Base-by-base conservation (phyloP, 1,140 invertebrate species). In the Diabrotica virgifera region DNA sequence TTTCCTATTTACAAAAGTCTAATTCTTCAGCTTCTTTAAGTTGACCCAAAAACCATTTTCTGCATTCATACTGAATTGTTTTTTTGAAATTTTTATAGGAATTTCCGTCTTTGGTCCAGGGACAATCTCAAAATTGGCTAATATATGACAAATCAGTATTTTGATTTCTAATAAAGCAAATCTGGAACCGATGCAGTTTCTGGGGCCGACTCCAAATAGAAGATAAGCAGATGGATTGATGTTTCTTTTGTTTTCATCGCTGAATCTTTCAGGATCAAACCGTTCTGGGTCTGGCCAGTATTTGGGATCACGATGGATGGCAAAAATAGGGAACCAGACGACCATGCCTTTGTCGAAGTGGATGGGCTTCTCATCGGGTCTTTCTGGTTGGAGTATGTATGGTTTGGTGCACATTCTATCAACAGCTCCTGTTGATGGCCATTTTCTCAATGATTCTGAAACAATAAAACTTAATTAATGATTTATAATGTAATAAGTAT, bases 381-480 rank as follows among this genome's bases (percentile, higher is more conserved):
- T 68, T 8, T 38, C 11, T 12, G 75, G 74, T 52, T 70, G 14
- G 8, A 77, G 64, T 0, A 66, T 71, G 63, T 85, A 88, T 5
- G 81, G 77, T 72, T 85, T 81, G 0, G 74, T 75, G 60, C 84
- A 85, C 0, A 76, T 0, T 13, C 86, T 79, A 65, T 87, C 85
- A 0, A 83, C 70, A 0, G 75, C 64, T 0, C 78, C 60, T 0
- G 75, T 80, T 4, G 85, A 72, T 1, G 87, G 80, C 80, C 85
- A 86, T 35, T 82, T 78, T 24, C 87, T 77, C 6, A 90, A 63
- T 0, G 82, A 79, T 75, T 90, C 89, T 63, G 67, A 9, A 77
- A 77, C 38, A 52, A 5, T 24, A 24, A 24, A 4, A 59, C 59
- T 10, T n/a, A 63, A n/a, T 62, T 8, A 8, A 0, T 35, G 0